These are phyloP conservation scores for Scomber japonicus DNA, from an alignment of 2,113 vertebrate species.

Conservation along the genomic window DNA sequence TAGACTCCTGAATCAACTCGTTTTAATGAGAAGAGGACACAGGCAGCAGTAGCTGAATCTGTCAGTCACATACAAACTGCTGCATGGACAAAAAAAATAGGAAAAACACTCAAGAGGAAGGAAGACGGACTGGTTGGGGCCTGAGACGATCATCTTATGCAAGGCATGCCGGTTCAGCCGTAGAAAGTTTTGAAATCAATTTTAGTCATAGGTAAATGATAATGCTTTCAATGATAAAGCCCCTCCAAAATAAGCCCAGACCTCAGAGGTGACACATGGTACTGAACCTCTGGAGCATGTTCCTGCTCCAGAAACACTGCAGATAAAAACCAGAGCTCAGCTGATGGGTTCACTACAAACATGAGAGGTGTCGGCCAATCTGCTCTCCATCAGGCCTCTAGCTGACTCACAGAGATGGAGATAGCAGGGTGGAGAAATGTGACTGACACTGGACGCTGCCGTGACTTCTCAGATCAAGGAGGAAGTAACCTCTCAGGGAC, in stretches of 20 bases:
- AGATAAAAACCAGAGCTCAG: not conserved
- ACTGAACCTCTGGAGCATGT: not conserved
- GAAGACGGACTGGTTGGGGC: not conserved
- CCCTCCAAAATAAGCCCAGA: too few species aligned
- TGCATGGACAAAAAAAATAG: not conserved
- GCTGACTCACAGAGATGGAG: constrained; percentile 30
- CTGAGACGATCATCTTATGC: not conserved
- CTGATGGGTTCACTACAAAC: not conserved
- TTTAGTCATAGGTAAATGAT: not conserved
- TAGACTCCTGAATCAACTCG: not conserved
- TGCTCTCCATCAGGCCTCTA: constrained; percentile 4
- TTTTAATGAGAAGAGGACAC: not conserved
- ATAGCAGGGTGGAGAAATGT: not conserved
- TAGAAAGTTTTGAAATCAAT: not conserved
- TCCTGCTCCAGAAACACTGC: not conserved
- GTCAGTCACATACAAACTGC: not conserved
- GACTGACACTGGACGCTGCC: constrained; percentile 17
- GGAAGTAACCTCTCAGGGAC: not conserved
- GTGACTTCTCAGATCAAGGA: constrained; percentile 5
- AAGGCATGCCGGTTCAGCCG: too few species aligned
- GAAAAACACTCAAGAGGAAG: not conserved
- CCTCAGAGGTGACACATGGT: not conserved
- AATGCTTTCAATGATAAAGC: not conserved
- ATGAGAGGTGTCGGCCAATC: not conserved
- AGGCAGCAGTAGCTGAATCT: not conserved